Conservation (phyloP, 92 coral and sea anemone species). For the Hydrozoanthus gracilis region DNA sequence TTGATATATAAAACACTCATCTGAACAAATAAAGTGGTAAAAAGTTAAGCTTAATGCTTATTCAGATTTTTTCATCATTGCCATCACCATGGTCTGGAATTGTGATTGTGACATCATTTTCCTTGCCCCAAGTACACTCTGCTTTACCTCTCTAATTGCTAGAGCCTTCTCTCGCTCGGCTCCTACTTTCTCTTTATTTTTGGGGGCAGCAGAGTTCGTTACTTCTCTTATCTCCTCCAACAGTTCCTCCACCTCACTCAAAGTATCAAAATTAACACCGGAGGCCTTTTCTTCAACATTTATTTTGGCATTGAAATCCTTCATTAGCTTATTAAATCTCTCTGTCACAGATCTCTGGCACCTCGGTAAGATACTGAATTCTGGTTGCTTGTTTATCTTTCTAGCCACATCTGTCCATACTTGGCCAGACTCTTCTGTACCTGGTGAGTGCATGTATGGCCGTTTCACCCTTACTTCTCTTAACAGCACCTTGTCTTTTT, state of each 20-base stretch:
- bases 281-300: conserved; percentile 56
- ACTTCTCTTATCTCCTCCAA: conserved; percentile 59
- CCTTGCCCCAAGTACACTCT: not conserved
- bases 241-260: conserved; percentile 53
- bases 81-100: not conserved
- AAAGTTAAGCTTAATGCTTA: not conserved
- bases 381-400: conserved; percentile 46
- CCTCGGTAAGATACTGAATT: conserved; percentile 46
- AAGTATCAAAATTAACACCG: conserved; percentile 54
- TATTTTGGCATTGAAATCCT: conserved; percentile 55
- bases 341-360: conserved; percentile 62
- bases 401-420: conserved; percentile 49
- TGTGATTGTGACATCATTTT: not conserved
- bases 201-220: conserved; percentile 34
- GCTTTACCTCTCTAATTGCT: not conserved
- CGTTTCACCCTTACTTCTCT: conserved; percentile 49
- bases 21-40: not conserved
- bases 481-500: conserved; percentile 44
- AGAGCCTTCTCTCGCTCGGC: conserved; percentile 11
- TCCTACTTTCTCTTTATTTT: not conserved
- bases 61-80: not conserved
- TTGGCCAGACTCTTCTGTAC: conserved; percentile 60
- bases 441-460: conserved; percentile 50
- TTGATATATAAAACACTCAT: not conserved
- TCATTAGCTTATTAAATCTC: conserved; percentile 54